phyloP scores from a whole-genome alignment of 92 coral and sea anemone species.

The Epizoanthus stellaris region DNA sequence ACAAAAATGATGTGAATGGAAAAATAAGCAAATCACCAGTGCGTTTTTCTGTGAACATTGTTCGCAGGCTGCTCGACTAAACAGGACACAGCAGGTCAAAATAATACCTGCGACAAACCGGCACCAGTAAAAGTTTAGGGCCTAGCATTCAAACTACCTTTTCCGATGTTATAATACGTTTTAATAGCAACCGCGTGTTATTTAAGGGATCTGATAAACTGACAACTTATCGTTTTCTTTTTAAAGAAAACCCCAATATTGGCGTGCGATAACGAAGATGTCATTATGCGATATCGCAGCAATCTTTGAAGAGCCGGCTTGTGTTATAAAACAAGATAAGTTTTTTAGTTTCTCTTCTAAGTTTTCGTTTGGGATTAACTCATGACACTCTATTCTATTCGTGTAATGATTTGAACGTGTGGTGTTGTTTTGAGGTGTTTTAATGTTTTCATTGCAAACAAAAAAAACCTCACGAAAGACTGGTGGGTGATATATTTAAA shows the following conservation, averaged over 20 bases:
- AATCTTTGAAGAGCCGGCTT: neutral
- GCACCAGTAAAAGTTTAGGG: slow-evolving; percentile 2
- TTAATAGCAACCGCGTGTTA: slow-evolving; percentile 23
- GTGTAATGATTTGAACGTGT: slow-evolving; percentile 2
- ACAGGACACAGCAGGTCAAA: neutral
- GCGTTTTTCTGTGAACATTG: neutral
- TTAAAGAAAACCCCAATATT: neutral
- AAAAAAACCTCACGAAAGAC: slow-evolving; percentile 21
- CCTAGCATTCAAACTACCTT: neutral
- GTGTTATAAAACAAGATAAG: neutral
- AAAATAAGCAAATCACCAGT: neutral
- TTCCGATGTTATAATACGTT: neutral
- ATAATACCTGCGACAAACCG: neutral
- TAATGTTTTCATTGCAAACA: slow-evolving; percentile 38
- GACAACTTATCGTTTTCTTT: neutral
- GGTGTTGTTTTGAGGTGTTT: slow-evolving; percentile 15
- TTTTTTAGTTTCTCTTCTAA: neutral
- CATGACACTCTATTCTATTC: slow-evolving; percentile 2
- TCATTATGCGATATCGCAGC: neutral
- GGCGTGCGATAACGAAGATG: neutral
- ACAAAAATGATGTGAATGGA: neutral
- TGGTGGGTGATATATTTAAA: slow-evolving; percentile 42
- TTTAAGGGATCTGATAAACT: slow-evolving; percentile 4
- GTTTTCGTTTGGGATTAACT: slow-evolving; percentile 6
- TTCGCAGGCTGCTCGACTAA: neutral